Percentiles rank a stretch among this genome's conserved stretches.
Conservation (phyloP, 2,113 vertebrate genomes). For the Dolichotis patagonum region DNA sequence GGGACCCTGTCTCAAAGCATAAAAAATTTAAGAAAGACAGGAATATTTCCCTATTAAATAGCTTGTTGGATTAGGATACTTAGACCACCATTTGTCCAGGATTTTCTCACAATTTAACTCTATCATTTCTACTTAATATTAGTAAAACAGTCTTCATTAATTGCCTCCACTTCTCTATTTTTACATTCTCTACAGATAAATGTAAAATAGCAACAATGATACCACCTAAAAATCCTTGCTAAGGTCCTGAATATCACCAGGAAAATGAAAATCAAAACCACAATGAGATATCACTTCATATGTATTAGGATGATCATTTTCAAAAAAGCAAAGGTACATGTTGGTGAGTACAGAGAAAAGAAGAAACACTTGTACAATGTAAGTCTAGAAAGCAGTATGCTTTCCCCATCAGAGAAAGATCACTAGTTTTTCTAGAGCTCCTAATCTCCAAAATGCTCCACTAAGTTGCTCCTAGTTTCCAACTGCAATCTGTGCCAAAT, state of each 20-base stretch:
- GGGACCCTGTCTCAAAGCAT: background rate
- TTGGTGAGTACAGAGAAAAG: background rate
- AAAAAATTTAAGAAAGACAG: background rate
- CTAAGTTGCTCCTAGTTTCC: background rate
- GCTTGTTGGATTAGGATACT: background rate
- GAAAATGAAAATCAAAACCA: background rate
- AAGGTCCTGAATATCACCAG: background rate
- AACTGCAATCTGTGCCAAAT: background rate
- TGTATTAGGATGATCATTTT: background rate
- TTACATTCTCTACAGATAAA: constrained; percentile 15
- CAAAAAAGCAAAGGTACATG: background rate
- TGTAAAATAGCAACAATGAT: constrained; percentile 14
- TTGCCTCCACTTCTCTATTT: background rate
- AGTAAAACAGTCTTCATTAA: background rate
- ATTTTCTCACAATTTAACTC: constrained; percentile 24
- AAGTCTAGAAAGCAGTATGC: background rate
- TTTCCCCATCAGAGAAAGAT: background rate
- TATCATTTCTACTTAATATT: constrained; percentile 18
- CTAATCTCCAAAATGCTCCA: background rate
- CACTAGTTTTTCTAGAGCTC: background rate
- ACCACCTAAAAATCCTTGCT: constrained; percentile 34
- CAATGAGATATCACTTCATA: background rate
- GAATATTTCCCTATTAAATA: background rate
- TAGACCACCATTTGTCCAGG: constrained; percentile 5
- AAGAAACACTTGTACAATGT: background rate